phyloP scores from a whole-genome alignment of 2,888 invertebrate species.

The Drosophila longiperda region DNA sequence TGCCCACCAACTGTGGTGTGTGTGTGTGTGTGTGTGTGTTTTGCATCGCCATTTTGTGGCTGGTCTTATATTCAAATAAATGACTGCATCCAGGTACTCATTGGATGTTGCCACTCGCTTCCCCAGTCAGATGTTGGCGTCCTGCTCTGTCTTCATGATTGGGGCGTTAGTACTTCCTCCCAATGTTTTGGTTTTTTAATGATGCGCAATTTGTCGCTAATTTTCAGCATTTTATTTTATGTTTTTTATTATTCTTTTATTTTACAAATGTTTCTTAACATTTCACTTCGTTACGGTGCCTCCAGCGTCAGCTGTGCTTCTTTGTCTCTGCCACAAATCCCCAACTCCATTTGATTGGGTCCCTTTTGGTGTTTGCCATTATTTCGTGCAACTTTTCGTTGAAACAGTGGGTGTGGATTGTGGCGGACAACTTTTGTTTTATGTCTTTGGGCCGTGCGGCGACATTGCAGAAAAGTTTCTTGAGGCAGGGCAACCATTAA shows the following conservation, averaged over 20 bases:
- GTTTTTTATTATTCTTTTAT: conserved; percentile 63
- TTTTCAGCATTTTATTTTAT: conserved; percentile 73
- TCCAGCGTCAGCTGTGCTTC: conserved; percentile 45
- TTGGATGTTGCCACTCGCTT: not conserved
- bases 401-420: not conserved
- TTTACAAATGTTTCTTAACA: conserved; percentile 47
- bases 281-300: conserved; percentile 22
- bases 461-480: conserved; percentile 53
- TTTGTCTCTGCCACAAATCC: not conserved
- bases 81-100: conserved; percentile 70
- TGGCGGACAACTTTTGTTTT: conserved; percentile 59
- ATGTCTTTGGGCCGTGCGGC: conserved; percentile 67
- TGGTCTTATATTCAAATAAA: conserved; percentile 72
- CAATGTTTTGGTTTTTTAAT: conserved; percentile 63
- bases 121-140: conserved; percentile 28
- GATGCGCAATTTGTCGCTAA: conserved; percentile 81
- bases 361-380: conserved; percentile 42
- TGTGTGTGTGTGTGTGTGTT: conserved; percentile 3
- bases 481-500: conserved; percentile 58
- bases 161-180: conserved; percentile 51
- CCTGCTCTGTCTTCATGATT: conserved; percentile 61
- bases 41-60: conserved; percentile 53
- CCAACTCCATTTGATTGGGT: conserved; percentile 25
- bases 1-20: not conserved
- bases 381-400: conserved; percentile 47